Conservation (phyloP, 2,113 vertebrate genomes). For the Podiceps cristatus region DNA sequence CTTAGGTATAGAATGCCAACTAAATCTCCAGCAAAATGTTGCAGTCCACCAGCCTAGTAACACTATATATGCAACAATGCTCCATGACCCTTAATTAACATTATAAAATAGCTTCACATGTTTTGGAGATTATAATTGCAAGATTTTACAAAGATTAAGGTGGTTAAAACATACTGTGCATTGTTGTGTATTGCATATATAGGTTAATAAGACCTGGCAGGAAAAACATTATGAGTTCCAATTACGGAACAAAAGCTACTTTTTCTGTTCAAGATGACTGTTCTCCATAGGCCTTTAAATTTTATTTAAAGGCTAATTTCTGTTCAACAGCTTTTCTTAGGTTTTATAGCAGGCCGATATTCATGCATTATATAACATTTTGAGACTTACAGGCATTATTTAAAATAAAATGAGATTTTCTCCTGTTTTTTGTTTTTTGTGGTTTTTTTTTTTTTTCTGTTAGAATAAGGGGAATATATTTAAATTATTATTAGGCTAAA, state of each 20-base stretch:
- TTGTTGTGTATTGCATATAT: constrained; percentile 1
- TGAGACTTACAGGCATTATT: background rate
- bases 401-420: background rate
- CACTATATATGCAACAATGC: background rate
- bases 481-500: background rate
- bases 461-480: background rate
- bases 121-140: constrained; percentile 31
- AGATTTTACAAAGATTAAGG: constrained; percentile 27
- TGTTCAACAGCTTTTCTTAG: background rate
- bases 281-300: constrained; percentile 41
- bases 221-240: constrained; percentile 49
- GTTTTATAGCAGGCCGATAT: constrained; percentile 6
- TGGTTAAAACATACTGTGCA: constrained; percentile 28
- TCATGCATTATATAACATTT: background rate
- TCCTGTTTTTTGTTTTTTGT: too few relatives aligned
- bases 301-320: constrained; percentile 49
- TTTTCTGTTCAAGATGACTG: constrained; percentile 32
- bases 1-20: constrained; percentile 1
- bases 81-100: constrained; percentile 61
- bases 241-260: constrained; percentile 36
- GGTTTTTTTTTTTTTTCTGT: background rate
- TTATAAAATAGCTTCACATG: constrained; percentile 39
- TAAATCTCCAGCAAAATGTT: constrained; percentile 14
- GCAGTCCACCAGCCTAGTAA: background rate
- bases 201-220: constrained; percentile 57